Evolutionary conservation across 2,113 vertebrate species (phyloP).

Genomic region (Prietella phreatophila): DNA sequence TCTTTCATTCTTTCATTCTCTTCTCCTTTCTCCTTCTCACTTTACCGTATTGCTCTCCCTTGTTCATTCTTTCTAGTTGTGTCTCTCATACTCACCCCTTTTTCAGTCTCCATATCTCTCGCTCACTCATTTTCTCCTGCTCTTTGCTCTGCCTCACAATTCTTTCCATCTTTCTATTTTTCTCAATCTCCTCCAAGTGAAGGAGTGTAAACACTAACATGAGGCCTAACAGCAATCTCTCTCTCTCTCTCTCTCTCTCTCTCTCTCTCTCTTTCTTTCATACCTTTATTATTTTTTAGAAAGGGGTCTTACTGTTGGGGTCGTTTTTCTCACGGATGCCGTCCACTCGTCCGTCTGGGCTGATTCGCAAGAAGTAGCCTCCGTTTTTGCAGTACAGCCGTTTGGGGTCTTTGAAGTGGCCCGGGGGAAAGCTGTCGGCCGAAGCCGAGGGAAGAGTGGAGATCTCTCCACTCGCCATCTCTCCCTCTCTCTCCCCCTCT

Average conservation of each 20-base stretch:
- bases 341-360: constrained; percentile 87
- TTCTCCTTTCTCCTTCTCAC: neutral
- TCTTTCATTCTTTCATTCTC: neutral
- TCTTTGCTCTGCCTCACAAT: neutral
- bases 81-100: neutral
- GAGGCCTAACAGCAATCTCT: neutral
- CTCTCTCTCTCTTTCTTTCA: neutral
- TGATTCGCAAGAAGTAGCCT: constrained; percentile 91
- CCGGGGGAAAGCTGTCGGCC: constrained; percentile 84
- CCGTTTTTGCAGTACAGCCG: constrained; percentile 96
- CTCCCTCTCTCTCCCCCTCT: constrained; percentile 53
- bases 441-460: constrained; percentile 81
- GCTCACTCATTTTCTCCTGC: neutral
- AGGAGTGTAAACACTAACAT: neutral
- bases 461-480: constrained; percentile 83
- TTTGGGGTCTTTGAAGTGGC: constrained; percentile 91
- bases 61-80: neutral
- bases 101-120: neutral
- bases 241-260: neutral
- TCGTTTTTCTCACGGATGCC: constrained; percentile 92
- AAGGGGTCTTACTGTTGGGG: constrained; percentile 82
- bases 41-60: neutral
- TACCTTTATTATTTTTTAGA: neutral
- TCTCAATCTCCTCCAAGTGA: neutral
- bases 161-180: neutral